Conservation (phyloP, 1,140 invertebrate genomes). For the Thrips palmi region DNA sequence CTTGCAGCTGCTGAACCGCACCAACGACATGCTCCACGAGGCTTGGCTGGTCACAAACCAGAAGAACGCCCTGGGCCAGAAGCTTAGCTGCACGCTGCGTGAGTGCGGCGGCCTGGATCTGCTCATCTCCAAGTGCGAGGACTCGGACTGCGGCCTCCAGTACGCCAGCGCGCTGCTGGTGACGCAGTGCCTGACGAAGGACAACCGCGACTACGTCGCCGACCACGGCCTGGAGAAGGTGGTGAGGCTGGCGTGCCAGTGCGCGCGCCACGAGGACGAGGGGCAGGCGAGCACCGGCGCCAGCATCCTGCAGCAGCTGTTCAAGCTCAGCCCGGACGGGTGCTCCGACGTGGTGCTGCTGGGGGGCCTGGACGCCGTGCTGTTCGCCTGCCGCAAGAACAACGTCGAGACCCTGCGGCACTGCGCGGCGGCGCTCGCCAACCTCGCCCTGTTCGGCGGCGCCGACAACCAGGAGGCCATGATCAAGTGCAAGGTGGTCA, state of each 20-base stretch:
- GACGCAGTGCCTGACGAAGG: constrained; percentile 87
- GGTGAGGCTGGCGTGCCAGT: constrained; percentile 72
- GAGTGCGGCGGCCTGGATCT: constrained; percentile 75
- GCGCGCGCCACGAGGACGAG: constrained; percentile 54
- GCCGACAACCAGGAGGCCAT: constrained; percentile 91
- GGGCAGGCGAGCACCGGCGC: constrained; percentile 84
- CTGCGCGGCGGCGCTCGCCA: constrained; percentile 89
- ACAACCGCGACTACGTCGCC: constrained; percentile 87
- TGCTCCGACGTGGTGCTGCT: constrained; percentile 79
- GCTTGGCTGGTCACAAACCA: constrained; percentile 90
- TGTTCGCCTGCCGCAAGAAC: constrained; percentile 86
- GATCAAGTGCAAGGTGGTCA: constrained; percentile 87
- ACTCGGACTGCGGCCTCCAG: constrained; percentile 50
- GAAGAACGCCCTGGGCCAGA: constrained; percentile 67
- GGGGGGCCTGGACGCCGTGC: constrained; percentile 72
- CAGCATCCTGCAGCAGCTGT: constrained; percentile 87
- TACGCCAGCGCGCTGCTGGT: constrained; percentile 73
- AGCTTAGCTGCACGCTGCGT: constrained; percentile 77
- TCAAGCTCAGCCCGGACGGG: constrained; percentile 92
- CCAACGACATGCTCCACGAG: constrained; percentile 61
- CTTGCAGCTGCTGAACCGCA: constrained; percentile 37
- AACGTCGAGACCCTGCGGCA: constrained; percentile 84
- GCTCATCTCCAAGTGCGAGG: constrained; percentile 63
- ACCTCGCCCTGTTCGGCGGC: constrained; percentile 90
- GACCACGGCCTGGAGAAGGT: constrained; percentile 84